A percentile compares a stretch with the other conserved stretches of the same genome.
phyloP scores from a whole-genome alignment of 2,113 vertebrate species.

The Boulengeromyrus knoepffleri region DNA sequence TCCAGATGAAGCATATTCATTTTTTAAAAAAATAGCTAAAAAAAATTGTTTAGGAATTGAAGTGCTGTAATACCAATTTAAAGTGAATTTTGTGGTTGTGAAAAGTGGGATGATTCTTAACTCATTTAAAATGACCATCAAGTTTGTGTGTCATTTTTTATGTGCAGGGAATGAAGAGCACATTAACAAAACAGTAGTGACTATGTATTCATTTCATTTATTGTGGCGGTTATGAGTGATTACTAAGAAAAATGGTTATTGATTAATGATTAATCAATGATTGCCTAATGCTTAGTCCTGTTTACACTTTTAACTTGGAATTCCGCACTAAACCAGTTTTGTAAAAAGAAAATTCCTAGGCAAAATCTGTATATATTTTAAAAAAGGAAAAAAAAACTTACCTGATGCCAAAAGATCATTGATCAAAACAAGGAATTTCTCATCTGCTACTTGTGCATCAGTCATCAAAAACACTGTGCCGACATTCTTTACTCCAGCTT shows the following conservation, averaged over 20 bases:
- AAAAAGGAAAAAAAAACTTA: slow-evolving; percentile 39
- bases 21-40: background rate
- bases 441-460: slow-evolving; percentile 78
- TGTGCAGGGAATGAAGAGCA: background rate
- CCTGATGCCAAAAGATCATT: slow-evolving; percentile 92
- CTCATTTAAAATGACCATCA: background rate
- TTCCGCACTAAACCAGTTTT: background rate
- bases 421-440: slow-evolving; percentile 87
- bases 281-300: background rate
- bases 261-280: background rate
- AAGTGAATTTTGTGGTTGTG: background rate
- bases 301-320: background rate
- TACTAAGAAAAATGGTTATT: background rate
- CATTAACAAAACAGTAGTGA: background rate
- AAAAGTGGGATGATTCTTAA: background rate
- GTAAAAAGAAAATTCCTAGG: background rate
- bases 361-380: background rate
- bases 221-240: background rate
- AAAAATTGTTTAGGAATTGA: background rate
- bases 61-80: background rate
- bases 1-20: background rate
- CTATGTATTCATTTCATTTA: background rate
- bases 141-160: background rate
- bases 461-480: slow-evolving; percentile 86
- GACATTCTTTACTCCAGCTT: slow-evolving; percentile 78